Conservation (phyloP, 1,140 invertebrate genomes). For the Aphelenchoides fujianensis region DNA sequence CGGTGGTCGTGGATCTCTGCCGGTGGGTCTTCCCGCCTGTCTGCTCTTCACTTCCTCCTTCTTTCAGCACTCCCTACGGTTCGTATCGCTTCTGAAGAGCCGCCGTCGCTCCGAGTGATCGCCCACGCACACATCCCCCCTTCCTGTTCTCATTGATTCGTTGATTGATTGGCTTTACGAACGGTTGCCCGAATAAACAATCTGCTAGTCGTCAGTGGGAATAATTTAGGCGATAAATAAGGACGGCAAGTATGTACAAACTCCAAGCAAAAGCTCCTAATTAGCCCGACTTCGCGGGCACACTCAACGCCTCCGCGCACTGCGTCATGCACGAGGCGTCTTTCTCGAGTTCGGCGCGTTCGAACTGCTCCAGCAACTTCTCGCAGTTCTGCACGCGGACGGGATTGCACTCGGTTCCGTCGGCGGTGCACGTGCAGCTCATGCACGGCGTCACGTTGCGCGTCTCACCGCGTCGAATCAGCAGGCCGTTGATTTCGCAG, state of each 20-base stretch:
- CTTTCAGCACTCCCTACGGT: not conserved
- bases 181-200: too few species aligned
- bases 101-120: too few species aligned
- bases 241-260: too few species aligned
- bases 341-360: slow-evolving; percentile 35
- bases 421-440: slow-evolving; percentile 51
- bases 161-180: too few species aligned
- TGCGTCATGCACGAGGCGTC: slow-evolving; percentile 51
- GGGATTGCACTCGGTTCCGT: slow-evolving; percentile 53
- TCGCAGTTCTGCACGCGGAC: slow-evolving; percentile 43
- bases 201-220: too few species aligned
- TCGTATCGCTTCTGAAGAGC: not conserved
- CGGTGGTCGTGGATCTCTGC: not conserved
- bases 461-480: slow-evolving; percentile 42
- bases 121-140: too few species aligned
- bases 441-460: slow-evolving; percentile 48
- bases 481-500: slow-evolving; percentile 46
- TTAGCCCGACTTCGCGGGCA: not conserved
- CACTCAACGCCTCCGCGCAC: slow-evolving; percentile 39
- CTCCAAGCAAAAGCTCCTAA: too few species aligned
- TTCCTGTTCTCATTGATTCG: too few species aligned
- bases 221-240: too few species aligned
- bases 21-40: not conserved
- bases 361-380: slow-evolving; percentile 48
- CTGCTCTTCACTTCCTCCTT: not conserved